Evolutionary conservation across 2,113 vertebrate genomes (phyloP).

Genomic region (Alethe diademata): DNA sequence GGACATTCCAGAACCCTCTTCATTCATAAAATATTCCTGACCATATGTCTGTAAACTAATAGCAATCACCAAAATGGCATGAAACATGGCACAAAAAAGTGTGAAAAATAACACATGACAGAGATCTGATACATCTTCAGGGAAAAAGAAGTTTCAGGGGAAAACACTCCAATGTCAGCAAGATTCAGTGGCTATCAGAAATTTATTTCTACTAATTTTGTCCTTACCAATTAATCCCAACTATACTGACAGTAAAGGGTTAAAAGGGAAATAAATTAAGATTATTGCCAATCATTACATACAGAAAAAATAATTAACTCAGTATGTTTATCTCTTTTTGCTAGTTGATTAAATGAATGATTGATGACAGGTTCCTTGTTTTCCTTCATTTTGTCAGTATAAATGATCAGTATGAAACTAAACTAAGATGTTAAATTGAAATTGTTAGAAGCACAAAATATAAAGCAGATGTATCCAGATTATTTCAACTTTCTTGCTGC

Average conservation of each 20-base stretch:
- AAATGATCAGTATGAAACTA: conserved; percentile 76
- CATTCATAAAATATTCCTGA: conserved; percentile 62
- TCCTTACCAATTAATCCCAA: conserved; percentile 43
- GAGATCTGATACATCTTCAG: conserved; percentile 24
- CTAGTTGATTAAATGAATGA: conserved; percentile 84
- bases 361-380: conserved; percentile 79
- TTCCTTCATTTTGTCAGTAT: conserved; percentile 74
- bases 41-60: conserved; percentile 46
- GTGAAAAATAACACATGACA: conserved; percentile 56
- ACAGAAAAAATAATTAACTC: conserved; percentile 81
- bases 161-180: background rate
- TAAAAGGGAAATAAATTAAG: conserved; percentile 76
- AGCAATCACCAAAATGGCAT: conserved; percentile 18
- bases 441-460: conserved; percentile 63
- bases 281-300: conserved; percentile 78
- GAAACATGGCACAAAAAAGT: conserved; percentile 8
- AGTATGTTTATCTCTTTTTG: conserved; percentile 79
- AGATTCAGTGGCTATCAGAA: conserved; percentile 6
- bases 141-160: background rate
- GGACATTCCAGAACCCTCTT: conserved; percentile 12
- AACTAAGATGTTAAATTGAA: conserved; percentile 60
- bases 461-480: background rate
- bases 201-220: background rate
- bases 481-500: conserved; percentile 2
- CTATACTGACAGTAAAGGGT: conserved; percentile 51